phyloP scores from a whole-genome alignment of 64 coral and sea anemone species.

The Montipora foliosa region DNA sequence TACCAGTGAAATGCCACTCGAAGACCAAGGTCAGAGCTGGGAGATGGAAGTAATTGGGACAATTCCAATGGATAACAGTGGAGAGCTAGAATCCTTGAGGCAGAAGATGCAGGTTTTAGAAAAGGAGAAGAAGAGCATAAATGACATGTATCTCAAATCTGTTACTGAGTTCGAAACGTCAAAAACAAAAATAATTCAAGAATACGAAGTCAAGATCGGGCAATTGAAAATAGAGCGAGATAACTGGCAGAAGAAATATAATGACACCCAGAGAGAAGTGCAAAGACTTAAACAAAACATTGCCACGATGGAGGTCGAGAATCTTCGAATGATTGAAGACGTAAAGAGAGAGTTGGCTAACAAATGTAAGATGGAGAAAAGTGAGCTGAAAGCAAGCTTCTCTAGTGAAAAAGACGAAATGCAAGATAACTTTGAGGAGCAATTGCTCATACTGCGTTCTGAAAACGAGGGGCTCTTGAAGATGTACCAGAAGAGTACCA shows the following conservation, averaged over 20 bases:
- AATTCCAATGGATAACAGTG: conserved; percentile 39
- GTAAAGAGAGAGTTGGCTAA: conserved; percentile 23
- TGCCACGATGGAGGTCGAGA: conserved; percentile 23
- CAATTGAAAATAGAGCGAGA: conserved; percentile 65
- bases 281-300: conserved; percentile 49
- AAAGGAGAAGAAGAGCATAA: conserved; percentile 65
- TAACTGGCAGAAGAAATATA: conserved; percentile 65
- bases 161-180: conserved; percentile 66
- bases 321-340: conserved; percentile 45
- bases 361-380: conserved; percentile 57
- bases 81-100: conserved; percentile 3
- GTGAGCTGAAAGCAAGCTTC: conserved; percentile 25
- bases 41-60: conserved; percentile 53
- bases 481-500: conserved; percentile 35
- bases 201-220: conserved; percentile 63
- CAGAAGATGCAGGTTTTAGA: conserved; percentile 6
- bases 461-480: conserved; percentile 59
- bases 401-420: conserved; percentile 47
- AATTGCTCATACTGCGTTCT: background rate
- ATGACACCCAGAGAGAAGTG: conserved; percentile 38
- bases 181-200: conserved; percentile 58
- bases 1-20: background rate
- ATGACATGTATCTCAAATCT: conserved; percentile 59
- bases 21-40: conserved; percentile 19
- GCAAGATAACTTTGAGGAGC: conserved; percentile 52